phyloP scores from a whole-genome alignment of 2,797 vertebrate genomes.

The Crocidura indochinensis region DNA sequence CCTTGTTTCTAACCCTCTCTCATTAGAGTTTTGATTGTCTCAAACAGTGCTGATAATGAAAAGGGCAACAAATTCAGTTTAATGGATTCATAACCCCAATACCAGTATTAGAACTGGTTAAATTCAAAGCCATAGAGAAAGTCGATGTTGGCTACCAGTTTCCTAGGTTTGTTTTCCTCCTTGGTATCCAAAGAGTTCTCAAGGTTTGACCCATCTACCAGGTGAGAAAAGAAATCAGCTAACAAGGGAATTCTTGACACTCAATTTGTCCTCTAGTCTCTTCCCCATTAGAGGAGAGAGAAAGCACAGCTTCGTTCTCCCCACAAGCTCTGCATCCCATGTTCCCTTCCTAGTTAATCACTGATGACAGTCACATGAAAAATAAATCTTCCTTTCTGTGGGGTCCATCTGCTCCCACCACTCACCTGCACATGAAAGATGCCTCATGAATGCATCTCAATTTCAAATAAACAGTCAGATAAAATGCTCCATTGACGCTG shows the following conservation, averaged over 20 bases:
- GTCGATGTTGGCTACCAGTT: not conserved
- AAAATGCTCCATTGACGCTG: not conserved
- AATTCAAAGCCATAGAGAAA: not conserved
- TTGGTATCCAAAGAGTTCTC: not conserved
- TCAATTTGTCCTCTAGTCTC: not conserved
- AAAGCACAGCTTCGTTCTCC: not conserved
- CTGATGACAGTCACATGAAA: conserved; percentile 58
- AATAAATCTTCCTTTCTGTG: conserved; percentile 56
- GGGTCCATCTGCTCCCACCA: not conserved
- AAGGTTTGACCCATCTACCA: not conserved
- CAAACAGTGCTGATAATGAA: not conserved
- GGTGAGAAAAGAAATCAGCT: not conserved
- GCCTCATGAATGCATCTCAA: conserved; percentile 10
- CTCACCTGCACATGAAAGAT: not conserved
- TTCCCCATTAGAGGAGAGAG: not conserved
- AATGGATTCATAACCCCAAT: not conserved
- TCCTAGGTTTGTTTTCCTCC: not conserved
- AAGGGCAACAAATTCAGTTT: not conserved
- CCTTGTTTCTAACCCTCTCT: too few species aligned
- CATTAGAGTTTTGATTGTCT: too few species aligned
- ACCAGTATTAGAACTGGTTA: not conserved
- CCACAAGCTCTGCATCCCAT: not conserved
- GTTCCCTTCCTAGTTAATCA: not conserved
- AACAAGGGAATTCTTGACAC: too few species aligned
- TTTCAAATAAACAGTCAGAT: conserved; percentile 55